Evolutionary conservation across 2,113 vertebrate genomes (phyloP), one percentile per base, ranked within the genome.

Genomic region (Pitta sordida): DNA sequence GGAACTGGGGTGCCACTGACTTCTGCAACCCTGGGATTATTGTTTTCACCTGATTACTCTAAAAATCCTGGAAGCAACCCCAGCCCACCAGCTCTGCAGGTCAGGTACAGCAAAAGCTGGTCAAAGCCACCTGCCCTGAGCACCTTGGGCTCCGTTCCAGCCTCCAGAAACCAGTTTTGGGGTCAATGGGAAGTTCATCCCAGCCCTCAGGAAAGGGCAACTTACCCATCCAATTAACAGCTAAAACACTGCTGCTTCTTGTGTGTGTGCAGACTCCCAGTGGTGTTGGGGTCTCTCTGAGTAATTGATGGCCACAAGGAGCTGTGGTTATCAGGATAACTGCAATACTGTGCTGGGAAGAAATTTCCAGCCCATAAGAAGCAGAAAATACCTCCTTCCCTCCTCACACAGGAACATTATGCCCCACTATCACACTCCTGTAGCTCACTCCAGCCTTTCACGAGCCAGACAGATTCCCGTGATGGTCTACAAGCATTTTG

Each of bases 181-280:
- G 67, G 71, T 91, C 87, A 56, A 15, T 64, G 90, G 85, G 90
- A 95, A 94, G 93, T 94, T 95, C 95, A 90, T 7, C 27, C 63
- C 2, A 4, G 75, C 55, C 67, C 90, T 84, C 78, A 70, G 49
- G 89, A 93, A 88, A 82, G 58, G 27, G 48, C 62, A 91, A 59
- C 81, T 90, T 77, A 84, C 88, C 84, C 90, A 90, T 78, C 87
- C 82, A 83, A 63, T 86, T 89, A 95, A 83, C 67, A 85, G 93
- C 91, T 82, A 46, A 48, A 87, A 83, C 91, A 94, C 79, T 96
- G 82, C 71, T 39, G 68, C 91, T 52, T 43, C 91, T 91, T 83
- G n/a, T 24, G 21, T 24, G 21, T 0, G 0, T 9, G 49, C 24
- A 51, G 75, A 30, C 34, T 91, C 86, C 76, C 86, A 10, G 32